These are phyloP conservation scores for Dendropsophus ebraccatus DNA, from an alignment of 2,113 vertebrate species.

Conservation along the genomic window DNA sequence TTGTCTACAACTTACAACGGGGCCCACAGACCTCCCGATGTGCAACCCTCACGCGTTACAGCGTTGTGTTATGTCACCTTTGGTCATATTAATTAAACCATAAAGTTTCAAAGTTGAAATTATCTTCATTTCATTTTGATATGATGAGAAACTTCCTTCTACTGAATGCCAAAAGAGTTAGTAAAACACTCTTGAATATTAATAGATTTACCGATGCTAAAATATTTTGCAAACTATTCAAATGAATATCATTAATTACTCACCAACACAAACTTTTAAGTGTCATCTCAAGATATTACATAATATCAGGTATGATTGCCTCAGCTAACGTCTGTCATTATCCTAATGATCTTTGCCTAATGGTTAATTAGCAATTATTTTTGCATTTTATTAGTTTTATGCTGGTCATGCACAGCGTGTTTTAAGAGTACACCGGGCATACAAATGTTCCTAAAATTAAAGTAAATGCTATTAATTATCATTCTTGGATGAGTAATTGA, in stretches of 20 bases:
- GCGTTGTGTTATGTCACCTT: not conserved
- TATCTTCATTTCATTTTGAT: not conserved
- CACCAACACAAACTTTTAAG: constrained; percentile 38
- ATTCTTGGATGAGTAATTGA: constrained; percentile 20
- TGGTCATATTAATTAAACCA: not conserved
- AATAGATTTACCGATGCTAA: not conserved
- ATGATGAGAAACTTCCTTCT: not conserved
- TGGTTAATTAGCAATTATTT: constrained; percentile 49
- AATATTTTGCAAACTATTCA: constrained; percentile 34
- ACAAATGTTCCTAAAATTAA: constrained; percentile 32
- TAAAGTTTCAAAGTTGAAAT: not conserved
- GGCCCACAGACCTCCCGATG: too few species aligned
- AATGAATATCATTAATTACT: constrained; percentile 37
- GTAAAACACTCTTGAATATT: constrained; percentile 2
- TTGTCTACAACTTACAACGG: too few species aligned
- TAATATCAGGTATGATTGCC: constrained; percentile 37
- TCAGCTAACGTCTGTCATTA: constrained; percentile 40
- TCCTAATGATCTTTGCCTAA: constrained; percentile 42
- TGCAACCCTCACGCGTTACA: not conserved
- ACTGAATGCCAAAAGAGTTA: not conserved
- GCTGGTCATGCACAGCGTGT: constrained; percentile 29
- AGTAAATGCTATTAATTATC: constrained; percentile 44
- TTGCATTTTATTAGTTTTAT: constrained; percentile 45
- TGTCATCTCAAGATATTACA: constrained; percentile 43
- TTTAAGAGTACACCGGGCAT: constrained; percentile 36